Evolutionary conservation across 2,797 vertebrate genomes (phyloP).

Genomic region (Bryconaethiops microstoma): DNA sequence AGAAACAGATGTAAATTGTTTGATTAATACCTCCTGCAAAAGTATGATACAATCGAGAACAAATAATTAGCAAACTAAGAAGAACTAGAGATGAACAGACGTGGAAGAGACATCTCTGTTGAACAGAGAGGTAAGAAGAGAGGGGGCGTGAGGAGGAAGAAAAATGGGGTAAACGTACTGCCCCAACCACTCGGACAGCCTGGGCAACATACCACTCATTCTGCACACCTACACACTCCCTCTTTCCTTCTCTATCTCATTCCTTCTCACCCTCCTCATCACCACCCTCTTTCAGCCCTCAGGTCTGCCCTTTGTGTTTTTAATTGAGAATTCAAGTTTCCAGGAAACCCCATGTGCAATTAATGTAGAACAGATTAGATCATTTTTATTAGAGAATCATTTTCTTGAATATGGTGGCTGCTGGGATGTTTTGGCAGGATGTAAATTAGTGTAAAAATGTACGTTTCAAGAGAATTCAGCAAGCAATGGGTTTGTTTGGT

Average conservation of each 20-base stretch:
- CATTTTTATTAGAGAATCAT: background rate
- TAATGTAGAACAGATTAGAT: background rate
- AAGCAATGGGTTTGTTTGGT: background rate
- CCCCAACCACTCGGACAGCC: slow-evolving; percentile 70
- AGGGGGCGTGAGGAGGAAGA: slow-evolving; percentile 34
- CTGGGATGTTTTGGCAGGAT: background rate
- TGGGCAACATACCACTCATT: slow-evolving; percentile 71
- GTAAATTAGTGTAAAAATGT: background rate
- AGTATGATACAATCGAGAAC: background rate
- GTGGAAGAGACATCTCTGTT: background rate
- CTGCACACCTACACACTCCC: slow-evolving; percentile 57
- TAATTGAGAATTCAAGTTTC: background rate
- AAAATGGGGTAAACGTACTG: slow-evolving; percentile 50
- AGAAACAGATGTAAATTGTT: no score
- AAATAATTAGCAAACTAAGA: background rate
- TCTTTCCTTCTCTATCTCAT: slow-evolving; percentile 36
- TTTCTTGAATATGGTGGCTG: background rate
- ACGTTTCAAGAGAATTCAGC: background rate
- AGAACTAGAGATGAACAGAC: background rate
- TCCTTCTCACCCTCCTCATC: slow-evolving; percentile 31
- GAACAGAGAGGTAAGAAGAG: slow-evolving; percentile 1
- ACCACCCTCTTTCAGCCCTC: background rate
- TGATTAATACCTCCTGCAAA: background rate
- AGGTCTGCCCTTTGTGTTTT: slow-evolving; percentile 12
- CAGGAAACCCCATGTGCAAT: background rate